Evolutionary conservation across 2,113 vertebrate genomes (phyloP), one percentile per base, ranked within the genome.

Genomic region (Edolisoma coerulescens): DNA sequence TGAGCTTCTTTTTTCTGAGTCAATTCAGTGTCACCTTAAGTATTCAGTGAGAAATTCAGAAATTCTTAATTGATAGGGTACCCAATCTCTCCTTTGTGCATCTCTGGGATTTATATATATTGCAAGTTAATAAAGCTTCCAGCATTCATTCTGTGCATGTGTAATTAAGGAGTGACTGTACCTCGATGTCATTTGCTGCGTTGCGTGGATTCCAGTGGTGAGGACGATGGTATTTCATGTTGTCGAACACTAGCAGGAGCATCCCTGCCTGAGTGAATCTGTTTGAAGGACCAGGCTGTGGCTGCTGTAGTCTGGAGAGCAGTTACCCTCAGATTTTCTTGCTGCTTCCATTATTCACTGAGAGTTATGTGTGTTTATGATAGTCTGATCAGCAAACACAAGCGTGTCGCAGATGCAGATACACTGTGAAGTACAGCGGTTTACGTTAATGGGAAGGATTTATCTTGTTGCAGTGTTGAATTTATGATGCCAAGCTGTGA

Each of bases 381-480:
- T 89, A 39, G 88, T 57, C 54, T 1, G 47, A 93, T 95, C 88
- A 90, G 95, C 92, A 92, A 84, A 93, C 56, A 96, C 85, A 82
- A 95, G 80, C 54, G 74, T 56, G 16, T 6, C 90, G 88, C 90
- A 89, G 95, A 75, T 87, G 86, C 57, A 93, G 95, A 95, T 95
- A 92, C 82, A 95, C 87, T 53, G 88, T 86, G 90, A 92, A 95
- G 49, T 95, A 15, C 76, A 90, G 92, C 0, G 1, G 88, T 97
- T 97, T 96, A 94, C 95, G 81, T 95, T 93, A 95, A 94, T 94
- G 89, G 88, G 86, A 64, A 93, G 95, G 95, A 94, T 96, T 95
- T 96, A 95, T 96, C 96, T 95, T 84, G 80, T 94, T 95, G 80
- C 83, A 57, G 77, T 22, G 56, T 37, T 82, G 88, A 91, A 97